Evolutionary conservation across 1,140 invertebrate species (phyloP).

Genomic region (Cecropterus lyciades): DNA sequence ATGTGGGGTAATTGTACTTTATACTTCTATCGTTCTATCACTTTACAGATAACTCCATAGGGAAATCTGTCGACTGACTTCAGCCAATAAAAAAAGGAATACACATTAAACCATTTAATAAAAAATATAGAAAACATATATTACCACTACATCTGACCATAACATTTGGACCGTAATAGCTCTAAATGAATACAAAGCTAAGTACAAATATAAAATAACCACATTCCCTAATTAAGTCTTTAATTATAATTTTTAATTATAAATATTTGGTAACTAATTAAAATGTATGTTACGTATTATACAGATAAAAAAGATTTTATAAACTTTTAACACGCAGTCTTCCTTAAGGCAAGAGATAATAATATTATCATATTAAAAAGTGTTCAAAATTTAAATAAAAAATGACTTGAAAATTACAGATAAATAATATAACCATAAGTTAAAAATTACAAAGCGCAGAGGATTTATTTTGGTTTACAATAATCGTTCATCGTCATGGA

Average conservation of each 20-base stretch:
- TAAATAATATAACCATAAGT: too few species aligned
- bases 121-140: constrained; percentile 63
- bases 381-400: not conserved
- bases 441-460: too few species aligned
- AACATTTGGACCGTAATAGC: constrained; percentile 46
- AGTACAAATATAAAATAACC: constrained; percentile 54
- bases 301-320: not conserved
- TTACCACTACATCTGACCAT: constrained; percentile 43
- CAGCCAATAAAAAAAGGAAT: constrained; percentile 26
- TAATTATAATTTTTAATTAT: too few species aligned
- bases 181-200: constrained; percentile 46
- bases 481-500: too few species aligned
- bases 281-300: constrained; percentile 13
- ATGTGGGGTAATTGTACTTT: too few species aligned
- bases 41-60: too few species aligned
- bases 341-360: constrained; percentile 20
- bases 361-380: not conserved
- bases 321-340: constrained; percentile 8
- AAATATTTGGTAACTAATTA: constrained; percentile 34
- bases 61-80: too few species aligned
- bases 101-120: constrained; percentile 53
- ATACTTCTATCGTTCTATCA: too few species aligned
- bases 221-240: constrained; percentile 45
- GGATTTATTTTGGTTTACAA: too few species aligned
- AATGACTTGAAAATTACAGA: not conserved